A percentile compares a stretch with the other conserved stretches of the same genome.
phyloP scores from a whole-genome alignment of 2,113 vertebrate genomes.

The Phrynocephalus versicolor region DNA sequence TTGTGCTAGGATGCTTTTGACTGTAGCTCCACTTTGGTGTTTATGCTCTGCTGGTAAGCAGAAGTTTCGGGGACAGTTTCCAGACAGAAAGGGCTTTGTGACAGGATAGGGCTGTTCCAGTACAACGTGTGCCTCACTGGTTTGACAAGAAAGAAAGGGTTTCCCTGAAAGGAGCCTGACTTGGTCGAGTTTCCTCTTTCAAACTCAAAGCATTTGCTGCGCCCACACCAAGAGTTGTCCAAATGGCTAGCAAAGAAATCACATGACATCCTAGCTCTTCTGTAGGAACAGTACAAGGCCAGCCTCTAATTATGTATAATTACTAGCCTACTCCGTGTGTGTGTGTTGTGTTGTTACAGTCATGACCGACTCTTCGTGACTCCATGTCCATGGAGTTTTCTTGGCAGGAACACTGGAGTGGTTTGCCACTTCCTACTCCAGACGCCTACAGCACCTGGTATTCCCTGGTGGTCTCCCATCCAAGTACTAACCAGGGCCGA shows the following conservation, averaged over 20 bases:
- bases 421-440: no score
- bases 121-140: constrained; percentile 68
- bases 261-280: constrained; percentile 31
- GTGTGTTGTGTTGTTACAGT: no score
- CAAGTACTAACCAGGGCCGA: no score
- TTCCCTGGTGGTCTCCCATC: no score
- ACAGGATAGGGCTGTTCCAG: constrained; percentile 72
- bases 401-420: no score
- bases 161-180: constrained; percentile 73
- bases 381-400: no score
- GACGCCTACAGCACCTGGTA: no score
- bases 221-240: constrained; percentile 63
- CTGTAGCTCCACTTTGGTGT: constrained; percentile 67
- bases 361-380: no score
- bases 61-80: constrained; percentile 61
- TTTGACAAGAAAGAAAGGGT: constrained; percentile 77
- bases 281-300: not conserved
- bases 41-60: constrained; percentile 78
- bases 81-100: constrained; percentile 93
- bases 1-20: constrained; percentile 75
- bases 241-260: constrained; percentile 38
- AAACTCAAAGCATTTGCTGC: constrained; percentile 53
- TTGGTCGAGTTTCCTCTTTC: constrained; percentile 74
- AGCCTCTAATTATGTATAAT: not conserved
- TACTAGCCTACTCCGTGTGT: not conserved